These are phyloP conservation scores for Phaedon cochleariae DNA, from an alignment of 2,888 invertebrate genomes.

Conservation along the genomic window DNA sequence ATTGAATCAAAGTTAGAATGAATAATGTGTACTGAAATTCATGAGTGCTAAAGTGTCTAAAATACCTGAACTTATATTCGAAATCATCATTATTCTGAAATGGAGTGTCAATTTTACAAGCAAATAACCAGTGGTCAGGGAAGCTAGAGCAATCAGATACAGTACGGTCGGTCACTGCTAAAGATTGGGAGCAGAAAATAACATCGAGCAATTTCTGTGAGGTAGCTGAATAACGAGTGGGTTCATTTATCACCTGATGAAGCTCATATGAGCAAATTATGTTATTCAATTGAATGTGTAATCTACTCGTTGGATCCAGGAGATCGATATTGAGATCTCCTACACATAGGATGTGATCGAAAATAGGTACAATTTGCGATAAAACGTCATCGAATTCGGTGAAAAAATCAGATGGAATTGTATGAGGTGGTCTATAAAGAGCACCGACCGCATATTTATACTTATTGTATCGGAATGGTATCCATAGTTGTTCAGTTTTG, in stretches of 20 bases:
- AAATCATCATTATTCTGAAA: background rate
- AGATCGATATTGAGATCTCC: constrained; percentile 10
- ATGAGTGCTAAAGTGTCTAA: background rate
- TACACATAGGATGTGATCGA: constrained; percentile 1
- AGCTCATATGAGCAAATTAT: constrained; percentile 9
- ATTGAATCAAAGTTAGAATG: background rate
- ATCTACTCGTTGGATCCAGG: constrained; percentile 2
- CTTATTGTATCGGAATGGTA: background rate
- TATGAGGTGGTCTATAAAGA: constrained; percentile 8
- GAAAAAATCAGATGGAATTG: background rate
- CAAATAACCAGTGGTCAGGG: background rate
- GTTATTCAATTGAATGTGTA: constrained; percentile 1
- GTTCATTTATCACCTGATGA: constrained; percentile 3
- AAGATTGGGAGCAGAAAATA: constrained; percentile 1
- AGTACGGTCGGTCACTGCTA: background rate
- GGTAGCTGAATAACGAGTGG: background rate
- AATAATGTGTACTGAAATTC: background rate
- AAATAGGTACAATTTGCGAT: constrained; percentile 1
- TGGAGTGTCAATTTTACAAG: background rate
- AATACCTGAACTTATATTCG: background rate
- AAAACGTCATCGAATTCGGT: constrained; percentile 3
- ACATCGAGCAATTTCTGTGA: background rate
- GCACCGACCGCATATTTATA: constrained; percentile 5
- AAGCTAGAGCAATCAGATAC: constrained; percentile 1
- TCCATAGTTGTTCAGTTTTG: constrained; percentile 12